Evolutionary conservation across 1,140 invertebrate species (phyloP).

Genomic region (Lanistes nyassanus): DNA sequence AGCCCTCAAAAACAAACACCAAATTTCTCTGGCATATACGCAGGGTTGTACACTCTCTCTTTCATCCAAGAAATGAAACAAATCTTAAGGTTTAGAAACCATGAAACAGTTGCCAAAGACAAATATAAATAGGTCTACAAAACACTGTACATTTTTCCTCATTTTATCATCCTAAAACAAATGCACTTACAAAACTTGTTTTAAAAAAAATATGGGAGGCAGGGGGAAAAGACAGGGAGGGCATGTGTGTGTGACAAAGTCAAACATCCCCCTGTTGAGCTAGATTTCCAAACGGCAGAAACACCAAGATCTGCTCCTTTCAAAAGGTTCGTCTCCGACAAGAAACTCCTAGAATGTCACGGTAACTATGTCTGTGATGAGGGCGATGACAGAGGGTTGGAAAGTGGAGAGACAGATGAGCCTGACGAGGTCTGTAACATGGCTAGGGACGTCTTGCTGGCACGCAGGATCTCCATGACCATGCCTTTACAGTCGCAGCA

Average conservation of each 20-base stretch:
- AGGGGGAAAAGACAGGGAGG: neutral
- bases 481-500: conserved; percentile 95
- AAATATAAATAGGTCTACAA: neutral
- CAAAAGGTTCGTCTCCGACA: neutral
- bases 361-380: conserved; percentile 2
- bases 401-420: neutral
- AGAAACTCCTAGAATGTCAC: neutral
- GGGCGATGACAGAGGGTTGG: neutral
- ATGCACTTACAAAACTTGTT: neutral
- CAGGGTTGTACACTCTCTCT: neutral
- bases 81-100: neutral
- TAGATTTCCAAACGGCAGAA: neutral
- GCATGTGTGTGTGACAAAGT: neutral
- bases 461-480: conserved; percentile 89
- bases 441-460: conserved; percentile 54
- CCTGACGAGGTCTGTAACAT: neutral
- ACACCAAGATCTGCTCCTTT: neutral
- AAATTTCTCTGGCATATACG: neutral
- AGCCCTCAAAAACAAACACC: too few species aligned
- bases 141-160: neutral
- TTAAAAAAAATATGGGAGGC: neutral
- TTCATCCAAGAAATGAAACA: neutral
- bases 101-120: neutral
- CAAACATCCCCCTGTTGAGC: neutral
- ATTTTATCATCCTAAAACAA: neutral